A percentile compares a stretch with the other conserved stretches of the same genome.
These are phyloP conservation scores for Athalia cordata DNA, from an alignment of 2,888 invertebrate genomes.

Conservation along the genomic window DNA sequence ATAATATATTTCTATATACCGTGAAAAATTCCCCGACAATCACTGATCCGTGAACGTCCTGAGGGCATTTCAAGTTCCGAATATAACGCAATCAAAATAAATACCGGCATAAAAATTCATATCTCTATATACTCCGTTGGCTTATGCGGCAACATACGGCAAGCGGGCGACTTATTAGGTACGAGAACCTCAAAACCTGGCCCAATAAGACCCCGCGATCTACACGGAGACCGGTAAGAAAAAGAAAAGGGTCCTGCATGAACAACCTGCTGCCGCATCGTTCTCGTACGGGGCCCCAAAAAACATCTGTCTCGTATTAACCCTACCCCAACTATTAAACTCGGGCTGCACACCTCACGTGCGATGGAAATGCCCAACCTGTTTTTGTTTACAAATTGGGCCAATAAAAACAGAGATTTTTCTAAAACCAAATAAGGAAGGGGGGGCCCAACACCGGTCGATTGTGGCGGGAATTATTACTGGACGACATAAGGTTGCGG, in stretches of 20 bases:
- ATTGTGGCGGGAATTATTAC: not conserved
- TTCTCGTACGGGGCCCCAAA: slow-evolving; percentile 21
- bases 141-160: slow-evolving; percentile 53
- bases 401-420: slow-evolving; percentile 53
- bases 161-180: slow-evolving; percentile 43
- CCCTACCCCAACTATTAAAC: slow-evolving; percentile 28
- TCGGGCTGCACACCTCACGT: slow-evolving; percentile 35
- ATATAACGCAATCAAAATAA: slow-evolving; percentile 30
- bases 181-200: slow-evolving; percentile 6
- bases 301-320: slow-evolving; percentile 54
- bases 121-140: slow-evolving; percentile 5
- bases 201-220: slow-evolving; percentile 26
- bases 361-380: slow-evolving; percentile 34
- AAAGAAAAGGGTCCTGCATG: slow-evolving; percentile 14
- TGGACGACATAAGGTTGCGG: slow-evolving; percentile 9
- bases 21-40: slow-evolving; percentile 8
- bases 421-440: not conserved
- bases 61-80: slow-evolving; percentile 4
- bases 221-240: slow-evolving; percentile 40
- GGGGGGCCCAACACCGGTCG: not conserved
- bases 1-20: slow-evolving; percentile 30
- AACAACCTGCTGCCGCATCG: slow-evolving; percentile 52
- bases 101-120: slow-evolving; percentile 33
- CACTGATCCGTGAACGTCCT: not conserved
- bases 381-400: slow-evolving; percentile 55